These are phyloP conservation scores for Heliothis subflexa DNA, from an alignment of 1,140 invertebrate species.

Conservation along the genomic window DNA sequence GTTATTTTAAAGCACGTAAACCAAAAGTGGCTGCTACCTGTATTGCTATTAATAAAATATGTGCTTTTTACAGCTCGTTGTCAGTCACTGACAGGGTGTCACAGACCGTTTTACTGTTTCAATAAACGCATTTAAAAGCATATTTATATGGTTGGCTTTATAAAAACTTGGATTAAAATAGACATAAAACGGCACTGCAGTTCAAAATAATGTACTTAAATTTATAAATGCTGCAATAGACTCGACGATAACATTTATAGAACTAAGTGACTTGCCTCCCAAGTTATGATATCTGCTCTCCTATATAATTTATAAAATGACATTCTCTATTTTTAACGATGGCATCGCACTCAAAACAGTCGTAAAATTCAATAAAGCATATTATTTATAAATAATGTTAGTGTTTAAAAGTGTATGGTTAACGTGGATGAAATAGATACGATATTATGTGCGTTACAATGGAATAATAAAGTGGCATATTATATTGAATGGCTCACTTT, in stretches of 20 bases:
- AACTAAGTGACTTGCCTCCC: conserved; percentile 16
- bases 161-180: conserved; percentile 3
- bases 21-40: neutral
- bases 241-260: conserved; percentile 4
- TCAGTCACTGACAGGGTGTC: conserved; percentile 1
- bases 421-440: conserved; percentile 29
- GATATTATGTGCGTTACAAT: conserved; percentile 26
- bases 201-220: neutral
- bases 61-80: conserved; percentile 7
- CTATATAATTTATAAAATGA: conserved; percentile 37
- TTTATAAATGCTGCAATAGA: conserved; percentile 1
- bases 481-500: conserved; percentile 12
- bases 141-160: conserved; percentile 12
- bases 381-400: conserved; percentile 45
- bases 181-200: neutral
- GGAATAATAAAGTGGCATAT: conserved; percentile 25
- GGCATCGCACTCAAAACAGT: conserved; percentile 36
- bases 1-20: neutral
- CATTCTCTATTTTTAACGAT: conserved; percentile 36
- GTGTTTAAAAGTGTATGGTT: conserved; percentile 25
- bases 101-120: conserved; percentile 31
- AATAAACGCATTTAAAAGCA: conserved; percentile 23
- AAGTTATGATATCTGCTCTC: conserved; percentile 36
- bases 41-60: conserved; percentile 1
- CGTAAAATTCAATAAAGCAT: conserved; percentile 46